Percentiles rank a stretch among this genome's conserved stretches.
Evolutionary conservation across 2,113 vertebrate genomes (phyloP).

Genomic region (Corythaeola cristata): DNA sequence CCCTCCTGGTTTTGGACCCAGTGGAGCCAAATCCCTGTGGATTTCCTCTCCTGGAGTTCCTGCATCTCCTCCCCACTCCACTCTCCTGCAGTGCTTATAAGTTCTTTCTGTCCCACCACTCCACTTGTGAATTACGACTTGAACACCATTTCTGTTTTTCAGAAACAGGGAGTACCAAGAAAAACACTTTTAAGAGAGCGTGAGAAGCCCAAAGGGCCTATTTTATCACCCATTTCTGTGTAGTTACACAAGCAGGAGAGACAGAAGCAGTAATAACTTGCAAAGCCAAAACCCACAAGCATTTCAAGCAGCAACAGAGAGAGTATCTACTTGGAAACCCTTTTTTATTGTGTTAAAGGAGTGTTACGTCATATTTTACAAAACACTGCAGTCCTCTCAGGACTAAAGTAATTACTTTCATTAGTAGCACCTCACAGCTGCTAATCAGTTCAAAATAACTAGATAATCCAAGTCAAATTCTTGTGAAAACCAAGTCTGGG

Average conservation of each 20-base stretch:
- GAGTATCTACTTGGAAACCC: neutral
- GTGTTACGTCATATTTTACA: neutral
- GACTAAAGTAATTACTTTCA: neutral
- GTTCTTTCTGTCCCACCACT: neutral
- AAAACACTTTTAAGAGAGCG: neutral
- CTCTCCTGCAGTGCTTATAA: neutral
- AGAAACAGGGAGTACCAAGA: neutral
- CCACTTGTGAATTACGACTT: neutral
- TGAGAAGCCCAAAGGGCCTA: neutral
- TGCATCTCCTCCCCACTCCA: neutral
- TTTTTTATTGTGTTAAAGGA: neutral
- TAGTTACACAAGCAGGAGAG: neutral
- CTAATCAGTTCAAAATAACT: neutral
- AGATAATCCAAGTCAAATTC: neutral
- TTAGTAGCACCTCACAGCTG: neutral
- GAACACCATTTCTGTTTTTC: neutral
- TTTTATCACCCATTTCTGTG: neutral
- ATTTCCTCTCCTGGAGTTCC: neutral
- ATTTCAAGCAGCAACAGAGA: neutral
- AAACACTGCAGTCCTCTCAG: neutral
- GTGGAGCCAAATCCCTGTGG: accelerated
- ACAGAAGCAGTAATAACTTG: neutral
- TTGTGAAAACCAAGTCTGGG: neutral
- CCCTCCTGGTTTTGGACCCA: neutral
- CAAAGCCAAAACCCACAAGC: neutral